phyloP scores from a whole-genome alignment of 2,113 vertebrate genomes.

The Holacanthus passer region DNA sequence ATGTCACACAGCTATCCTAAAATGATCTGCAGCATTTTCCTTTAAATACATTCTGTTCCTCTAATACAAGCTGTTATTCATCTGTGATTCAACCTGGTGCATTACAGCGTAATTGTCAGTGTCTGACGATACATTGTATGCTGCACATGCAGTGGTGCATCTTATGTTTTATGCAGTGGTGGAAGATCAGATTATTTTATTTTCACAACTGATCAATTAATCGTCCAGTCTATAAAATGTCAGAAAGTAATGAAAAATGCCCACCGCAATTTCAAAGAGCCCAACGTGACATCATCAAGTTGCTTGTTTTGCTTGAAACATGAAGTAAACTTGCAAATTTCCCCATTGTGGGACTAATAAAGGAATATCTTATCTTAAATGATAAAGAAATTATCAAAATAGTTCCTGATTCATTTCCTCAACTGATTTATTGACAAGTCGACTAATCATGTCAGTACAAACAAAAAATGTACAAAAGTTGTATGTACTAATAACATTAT shows the following conservation, averaged over 20 bases:
- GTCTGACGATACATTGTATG: neutral
- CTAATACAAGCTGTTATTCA: neutral
- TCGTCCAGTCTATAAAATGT: neutral
- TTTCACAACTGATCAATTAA: neutral
- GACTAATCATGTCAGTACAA: neutral
- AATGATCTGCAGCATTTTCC: conserved; percentile 8
- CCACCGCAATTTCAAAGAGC: neutral
- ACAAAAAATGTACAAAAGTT: neutral
- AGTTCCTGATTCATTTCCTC: neutral
- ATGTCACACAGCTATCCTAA: conserved; percentile 4
- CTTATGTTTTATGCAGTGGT: neutral
- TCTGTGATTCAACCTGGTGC: neutral
- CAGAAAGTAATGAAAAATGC: neutral
- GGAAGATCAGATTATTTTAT: neutral
- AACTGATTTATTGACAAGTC: neutral
- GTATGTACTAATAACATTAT: neutral
- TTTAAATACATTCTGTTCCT: neutral
- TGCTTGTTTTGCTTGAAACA: neutral
- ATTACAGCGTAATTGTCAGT: neutral
- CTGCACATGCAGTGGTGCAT: neutral
- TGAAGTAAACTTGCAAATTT: no score
- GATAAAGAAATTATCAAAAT: neutral
- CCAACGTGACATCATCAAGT: neutral
- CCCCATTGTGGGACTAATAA: no score
- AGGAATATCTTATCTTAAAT: no score